Base-by-base conservation (phyloP, 1,140 invertebrate species). In the Pantala flavescens region DNA sequence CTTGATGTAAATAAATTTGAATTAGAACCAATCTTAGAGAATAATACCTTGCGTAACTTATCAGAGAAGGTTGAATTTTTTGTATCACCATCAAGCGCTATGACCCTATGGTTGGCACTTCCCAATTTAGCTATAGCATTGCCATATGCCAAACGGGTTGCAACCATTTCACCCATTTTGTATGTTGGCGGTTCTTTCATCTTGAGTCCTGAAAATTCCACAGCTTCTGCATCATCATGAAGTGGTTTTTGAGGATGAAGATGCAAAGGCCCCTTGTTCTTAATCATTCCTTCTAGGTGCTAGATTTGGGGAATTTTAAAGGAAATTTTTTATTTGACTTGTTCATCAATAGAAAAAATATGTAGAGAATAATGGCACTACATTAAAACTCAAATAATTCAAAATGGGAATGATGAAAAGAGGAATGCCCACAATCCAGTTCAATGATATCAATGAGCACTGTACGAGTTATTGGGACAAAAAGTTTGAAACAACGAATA, bases 11-110 rank as follows among this genome's bases (percentile, higher is more conserved):
- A 71, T 12, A 3, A 72, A 24, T 72, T 75, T 73, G 23, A 71
- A 43, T 14, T 5, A 28, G 71, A 21, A 9, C 12, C 2, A 63
- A 21, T 63, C 1, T 16, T 14, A 63, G 5, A 63, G 49, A 63
- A 12, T 19, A 7, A 71, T 0, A 91, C 89, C 74, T 90, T 88
- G 80, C 91, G 92, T 71, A 99, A 88, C 82, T 96, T 97, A 74
- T 97, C 93, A 23, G 97, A 93, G 83, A 91, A 99, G 0, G 98
- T 99, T 0, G 97, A 99, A 82, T 99, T 99, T 84, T 98, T 99
- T 43, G 96, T 98, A 81, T 99, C 98, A 72, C 93, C 96, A 83
- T 98, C 97, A 72, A 98, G 82, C 73, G 93, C 95, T 80, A 98
- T 89, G 10, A 99, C 94, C 74, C 95, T 86, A 21, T 87, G 79